phyloP scores from a whole-genome alignment of 2,888 invertebrate genomes.

The Tethea ocularis region DNA sequence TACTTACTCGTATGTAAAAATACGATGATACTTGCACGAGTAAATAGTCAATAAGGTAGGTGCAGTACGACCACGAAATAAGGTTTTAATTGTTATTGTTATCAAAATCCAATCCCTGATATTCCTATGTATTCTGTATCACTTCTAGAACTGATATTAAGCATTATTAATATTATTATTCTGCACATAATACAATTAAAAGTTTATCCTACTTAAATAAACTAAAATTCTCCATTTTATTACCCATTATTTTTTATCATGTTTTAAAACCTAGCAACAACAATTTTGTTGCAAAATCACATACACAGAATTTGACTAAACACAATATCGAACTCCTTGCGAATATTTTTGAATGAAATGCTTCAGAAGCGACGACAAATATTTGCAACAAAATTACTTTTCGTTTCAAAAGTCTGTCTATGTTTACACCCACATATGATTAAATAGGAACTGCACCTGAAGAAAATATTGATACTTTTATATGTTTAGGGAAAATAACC shows the following conservation, averaged over 20 bases:
- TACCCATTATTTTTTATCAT: too few species aligned
- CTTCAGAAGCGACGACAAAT: background rate
- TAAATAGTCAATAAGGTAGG: background rate
- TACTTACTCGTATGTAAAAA: background rate
- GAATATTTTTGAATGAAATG: background rate
- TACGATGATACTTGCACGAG: background rate
- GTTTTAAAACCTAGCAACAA: background rate
- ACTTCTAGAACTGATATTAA: too few species aligned
- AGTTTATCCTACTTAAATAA: too few species aligned
- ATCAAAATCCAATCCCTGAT: too few species aligned
- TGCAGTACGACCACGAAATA: background rate
- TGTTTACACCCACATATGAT: background rate
- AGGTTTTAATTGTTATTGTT: too few species aligned
- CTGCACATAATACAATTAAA: too few species aligned
- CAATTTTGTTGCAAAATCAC: background rate
- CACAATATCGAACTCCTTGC: background rate
- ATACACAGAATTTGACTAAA: background rate
- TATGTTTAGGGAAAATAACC: background rate
- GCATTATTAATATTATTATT: too few species aligned
- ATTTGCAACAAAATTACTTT: constrained; percentile 1
- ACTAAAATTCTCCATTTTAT: background rate
- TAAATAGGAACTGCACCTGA: background rate
- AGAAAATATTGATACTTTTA: constrained; percentile 18
- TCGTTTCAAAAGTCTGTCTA: constrained; percentile 6
- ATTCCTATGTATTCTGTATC: too few species aligned